These are phyloP conservation scores for Pachycephala philippinensis DNA, from an alignment of 2,113 vertebrate species.

Conservation along the genomic window DNA sequence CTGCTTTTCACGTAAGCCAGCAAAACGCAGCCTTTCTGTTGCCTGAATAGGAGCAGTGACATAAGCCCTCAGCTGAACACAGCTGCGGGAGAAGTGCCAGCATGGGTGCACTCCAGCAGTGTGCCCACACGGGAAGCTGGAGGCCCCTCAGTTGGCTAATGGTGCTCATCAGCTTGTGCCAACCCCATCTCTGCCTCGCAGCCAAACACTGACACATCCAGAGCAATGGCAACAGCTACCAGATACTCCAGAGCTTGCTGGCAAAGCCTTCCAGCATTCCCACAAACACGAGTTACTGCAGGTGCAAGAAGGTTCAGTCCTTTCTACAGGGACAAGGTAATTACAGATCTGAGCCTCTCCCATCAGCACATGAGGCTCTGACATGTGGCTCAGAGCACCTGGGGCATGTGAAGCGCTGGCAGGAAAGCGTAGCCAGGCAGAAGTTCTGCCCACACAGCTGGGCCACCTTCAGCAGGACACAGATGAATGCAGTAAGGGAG, in stretches of 20 bases:
- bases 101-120: background rate
- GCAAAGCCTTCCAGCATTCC: background rate
- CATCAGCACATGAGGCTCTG: background rate
- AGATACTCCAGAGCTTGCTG: background rate
- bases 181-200: background rate
- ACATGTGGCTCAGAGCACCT: background rate
- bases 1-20: conserved; percentile 58
- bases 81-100: conserved; percentile 34
- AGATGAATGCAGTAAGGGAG: background rate
- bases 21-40: conserved; percentile 51
- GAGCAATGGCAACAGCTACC: background rate
- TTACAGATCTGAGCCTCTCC: background rate
- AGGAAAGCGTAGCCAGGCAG: background rate
- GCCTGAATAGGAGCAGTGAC: conserved; percentile 56
- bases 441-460: background rate
- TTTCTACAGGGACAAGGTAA: background rate
- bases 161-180: background rate
- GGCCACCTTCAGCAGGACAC: background rate
- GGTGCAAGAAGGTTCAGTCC: background rate
- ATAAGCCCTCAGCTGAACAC: conserved; percentile 56
- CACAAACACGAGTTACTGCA: background rate
- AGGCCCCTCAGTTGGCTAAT: background rate
- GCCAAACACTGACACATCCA: background rate
- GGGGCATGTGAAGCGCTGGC: background rate
- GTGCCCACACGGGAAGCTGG: background rate